Base-by-base conservation (phyloP, 2,113 vertebrate genomes). In the Semnopithecus entellus region DNA sequence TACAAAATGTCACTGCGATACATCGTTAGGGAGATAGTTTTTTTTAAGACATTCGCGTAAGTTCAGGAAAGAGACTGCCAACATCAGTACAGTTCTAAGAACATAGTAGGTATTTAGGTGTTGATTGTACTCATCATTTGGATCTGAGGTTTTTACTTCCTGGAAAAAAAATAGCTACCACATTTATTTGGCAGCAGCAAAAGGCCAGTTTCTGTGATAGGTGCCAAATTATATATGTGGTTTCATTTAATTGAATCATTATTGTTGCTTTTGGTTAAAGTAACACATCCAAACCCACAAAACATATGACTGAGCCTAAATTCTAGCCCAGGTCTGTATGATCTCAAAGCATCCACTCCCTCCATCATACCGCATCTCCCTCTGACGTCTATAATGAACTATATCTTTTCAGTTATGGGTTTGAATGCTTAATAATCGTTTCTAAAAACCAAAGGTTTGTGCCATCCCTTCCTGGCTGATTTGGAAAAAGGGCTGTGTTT, bases 201-300 rank as follows among this genome's bases (percentile, higher is more conserved):
- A 30, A 59, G n/a, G 23, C 35, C 78, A 48, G 57, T 35, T 80
- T 94, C 76, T 95, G 0, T 66, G 68, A 68, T 45, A 68, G 70
- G 22, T 25, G 4, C 27, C 43, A 80, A 87, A 72, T 90, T 92
- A 90, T 78, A 30, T 55, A 40, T 85, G 81, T 90, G 40, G 72
- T 70, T 90, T 83, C 45, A 61, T 85, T 92, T 55, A 43, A 72
- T 89, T 73, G 50, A 84, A 40, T 84, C n/a, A 48, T 84, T 61
- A 68, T 43, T 86, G 68, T 95, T 89, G 70, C n/a, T 83, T 89
- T 91, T 8, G 45, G 88, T 80, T 91, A 61, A 90, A 96, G 52
- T 86, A 55, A 32, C 40, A 32, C 35, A 30, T 43, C 64, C 61
- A 57, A 43, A 57, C 76, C 61, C 76, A 55, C 38, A 85, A 48